A percentile compares a stretch with the other conserved stretches of the same genome.
These are phyloP conservation scores for Formica selysi DNA, from an alignment of 1,140 invertebrate genomes.

Conservation along the genomic window DNA sequence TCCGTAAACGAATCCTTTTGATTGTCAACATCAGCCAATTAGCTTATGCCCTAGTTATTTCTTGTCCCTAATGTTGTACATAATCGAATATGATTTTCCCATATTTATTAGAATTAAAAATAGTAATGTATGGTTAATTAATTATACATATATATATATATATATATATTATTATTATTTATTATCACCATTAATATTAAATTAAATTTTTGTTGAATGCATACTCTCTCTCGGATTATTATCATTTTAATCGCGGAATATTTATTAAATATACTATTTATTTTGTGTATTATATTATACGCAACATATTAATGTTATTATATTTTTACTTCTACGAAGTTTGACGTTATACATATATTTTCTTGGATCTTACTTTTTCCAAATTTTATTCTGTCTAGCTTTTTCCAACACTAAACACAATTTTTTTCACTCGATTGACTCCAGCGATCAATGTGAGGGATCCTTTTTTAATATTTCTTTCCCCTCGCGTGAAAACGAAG, in stretches of 20 bases:
- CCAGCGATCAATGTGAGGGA: background rate
- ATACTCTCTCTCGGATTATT: background rate
- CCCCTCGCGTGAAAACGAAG: background rate
- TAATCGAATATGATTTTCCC: background rate
- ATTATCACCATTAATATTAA: background rate
- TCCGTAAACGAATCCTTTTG: background rate
- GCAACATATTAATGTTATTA: conserved; percentile 13
- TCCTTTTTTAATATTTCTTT: background rate
- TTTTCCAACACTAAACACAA: background rate
- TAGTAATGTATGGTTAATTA: background rate
- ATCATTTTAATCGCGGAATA: background rate
- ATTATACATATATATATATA: background rate
- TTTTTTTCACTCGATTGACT: background rate
- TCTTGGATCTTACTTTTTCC: background rate
- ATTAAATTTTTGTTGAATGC: background rate
- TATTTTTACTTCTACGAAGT: background rate
- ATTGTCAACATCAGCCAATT: background rate
- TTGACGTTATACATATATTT: background rate
- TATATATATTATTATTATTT: background rate
- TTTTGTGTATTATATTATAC: background rate
- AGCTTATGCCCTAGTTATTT: background rate
- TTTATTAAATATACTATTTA: background rate
- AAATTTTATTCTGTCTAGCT: background rate
- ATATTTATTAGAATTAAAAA: background rate
- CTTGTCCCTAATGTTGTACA: background rate